Base-by-base conservation (phyloP, 2,797 vertebrate genomes). In the Serranus cabrilla region DNA sequence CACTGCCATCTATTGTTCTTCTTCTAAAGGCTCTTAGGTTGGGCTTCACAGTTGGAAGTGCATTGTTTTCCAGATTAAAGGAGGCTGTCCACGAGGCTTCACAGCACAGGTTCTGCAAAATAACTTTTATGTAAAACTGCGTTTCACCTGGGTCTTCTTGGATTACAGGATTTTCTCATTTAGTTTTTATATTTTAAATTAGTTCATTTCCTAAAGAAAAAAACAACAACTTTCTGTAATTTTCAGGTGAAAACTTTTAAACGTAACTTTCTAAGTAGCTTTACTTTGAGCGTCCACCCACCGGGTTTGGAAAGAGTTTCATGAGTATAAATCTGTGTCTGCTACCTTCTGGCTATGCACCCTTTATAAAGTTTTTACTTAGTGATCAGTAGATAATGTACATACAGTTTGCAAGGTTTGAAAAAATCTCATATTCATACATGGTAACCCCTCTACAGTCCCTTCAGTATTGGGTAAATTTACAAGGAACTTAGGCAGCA, bases 1-100 rank as follows among this genome's bases (percentile, higher is more conserved):
- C 88, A 92, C 89, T 87, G 90, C 89, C 91, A 89, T 80, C 88
- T 91, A 93, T 93, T 92, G 91, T 92, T 86, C 73, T 49, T 73
- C 80, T 20, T 61, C 78, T 65, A 71, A 82, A 89, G 82, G 78
- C 77, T 86, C 61, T 72, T 68, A 66, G 81, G 69, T 68, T 82
- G 71, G 37, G 80, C 74, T 72, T 75, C 69, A 63, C 70, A 58
- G 56, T 78, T 80, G 80, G 76, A 77, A 64, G 34, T 40, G 77
- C 17, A 82, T 89, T 91, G 89, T 89, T 75, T 74, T 52, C 58
- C 9, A 82, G 84, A 90, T 90, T 79, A 84, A 87, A 85, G 49
- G 27, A 76, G 68, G 66, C 68, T 73, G 76, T 76, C 71, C 57
- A 62, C 11, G 14, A 74, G 58, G 69, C 69, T 74, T 62, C 82